A percentile compares a stretch with the other conserved stretches of the same genome.
Conservation (phyloP, 2,113 vertebrate species). For the Xiphias gladius region DNA sequence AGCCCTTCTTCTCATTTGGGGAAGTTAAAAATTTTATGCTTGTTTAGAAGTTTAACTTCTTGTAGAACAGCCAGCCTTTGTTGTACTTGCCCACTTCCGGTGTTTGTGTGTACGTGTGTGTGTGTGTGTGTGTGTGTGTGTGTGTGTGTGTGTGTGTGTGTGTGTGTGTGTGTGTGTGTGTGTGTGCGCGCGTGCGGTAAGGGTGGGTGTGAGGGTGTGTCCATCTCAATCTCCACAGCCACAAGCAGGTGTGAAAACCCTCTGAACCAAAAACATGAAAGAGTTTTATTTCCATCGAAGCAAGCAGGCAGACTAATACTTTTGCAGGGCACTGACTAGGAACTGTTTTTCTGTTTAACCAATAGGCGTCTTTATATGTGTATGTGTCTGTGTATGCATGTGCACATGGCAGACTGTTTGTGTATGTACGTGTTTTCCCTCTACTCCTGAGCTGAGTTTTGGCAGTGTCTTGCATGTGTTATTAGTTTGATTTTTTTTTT, state of each 20-base stretch:
- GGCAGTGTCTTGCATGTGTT: constrained; percentile 81
- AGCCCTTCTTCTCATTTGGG: constrained; percentile 61
- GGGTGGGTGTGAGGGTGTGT: constrained; percentile 71
- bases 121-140: constrained; percentile 41
- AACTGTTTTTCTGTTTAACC: constrained; percentile 78
- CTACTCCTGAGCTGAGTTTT: constrained; percentile 75
- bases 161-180: constrained; percentile 29
- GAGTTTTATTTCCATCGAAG: constrained; percentile 70
- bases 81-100: constrained; percentile 69
- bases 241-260: constrained; percentile 83
- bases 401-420: constrained; percentile 74
- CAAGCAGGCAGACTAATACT: constrained; percentile 64
- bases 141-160: constrained; percentile 43
- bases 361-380: constrained; percentile 66
- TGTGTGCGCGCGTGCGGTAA: constrained; percentile 53
- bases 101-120: constrained; percentile 47
- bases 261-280: constrained; percentile 79
- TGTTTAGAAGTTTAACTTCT: constrained; percentile 66
- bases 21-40: constrained; percentile 67
- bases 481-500: constrained; percentile 79
- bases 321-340: constrained; percentile 71
- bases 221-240: constrained; percentile 65
- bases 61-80: constrained; percentile 51
- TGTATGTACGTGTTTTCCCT: constrained; percentile 78
- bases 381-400: constrained; percentile 43